Evolutionary conservation across 64 coral and sea anemone genomes (phyloP), one percentile per base, ranked within the genome.

Genomic region (Acropora tenuis): DNA sequence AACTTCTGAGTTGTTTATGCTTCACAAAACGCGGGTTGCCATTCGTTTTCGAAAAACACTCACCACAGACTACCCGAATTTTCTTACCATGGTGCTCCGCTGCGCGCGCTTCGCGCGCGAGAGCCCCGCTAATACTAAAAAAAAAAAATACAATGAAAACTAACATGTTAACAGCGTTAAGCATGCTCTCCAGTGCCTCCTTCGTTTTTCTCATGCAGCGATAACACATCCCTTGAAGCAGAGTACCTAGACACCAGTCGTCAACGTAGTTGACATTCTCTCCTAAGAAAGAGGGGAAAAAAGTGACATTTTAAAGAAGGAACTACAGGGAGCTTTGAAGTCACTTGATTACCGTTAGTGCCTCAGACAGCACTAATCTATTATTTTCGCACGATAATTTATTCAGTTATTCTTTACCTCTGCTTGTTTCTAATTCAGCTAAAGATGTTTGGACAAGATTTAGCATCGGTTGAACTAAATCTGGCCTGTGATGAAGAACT

Each of bases 201-300:
- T 93, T 61, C 1, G 91, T 80, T 82, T 95, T 84, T 11, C 80
- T 90, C 75, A 91, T 87, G 53, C 94, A 93, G 66, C 86, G 87
- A 50, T 95, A 95, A 76, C 97, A 98, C 97, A 98, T 98, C 59
- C 97, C 97, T 58, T 98, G 94, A 10, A 98, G 67, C 67, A 98
- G n/a, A 46, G 93, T 90, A 40, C 94, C 88, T 9, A 98, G 88
- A 78, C 97, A 98, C 87, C 91, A 95, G 79, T 98, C 97, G 41
- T 98, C 97, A 17, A 86, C 52, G 74, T 95, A 93, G 80, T 83
- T 89, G 80, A 59, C 80, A 44, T 71, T 61, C 17, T 92, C 87
- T 78, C 66, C 59, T 78, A 6, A 17, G 45, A 52, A 40, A 55
- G 76, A 52, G 17, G 49, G 43, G 17, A 41, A 15, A n/a, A 15